Evolutionary conservation across 2,888 invertebrate species (phyloP).

Genomic region (Cataglyphis livida): DNA sequence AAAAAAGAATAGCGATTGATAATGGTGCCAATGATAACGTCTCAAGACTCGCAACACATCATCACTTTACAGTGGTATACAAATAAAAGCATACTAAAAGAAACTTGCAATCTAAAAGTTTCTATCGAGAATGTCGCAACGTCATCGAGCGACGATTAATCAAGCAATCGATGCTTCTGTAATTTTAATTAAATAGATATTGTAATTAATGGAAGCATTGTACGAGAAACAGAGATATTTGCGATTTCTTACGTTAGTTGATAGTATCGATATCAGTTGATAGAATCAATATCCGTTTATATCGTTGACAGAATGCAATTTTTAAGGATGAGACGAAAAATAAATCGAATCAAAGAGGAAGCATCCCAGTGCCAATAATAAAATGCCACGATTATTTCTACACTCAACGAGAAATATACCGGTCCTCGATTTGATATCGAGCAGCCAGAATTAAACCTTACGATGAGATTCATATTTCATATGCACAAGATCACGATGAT

Average conservation of each 20-base stretch:
- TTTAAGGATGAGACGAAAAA: conserved; percentile 17
- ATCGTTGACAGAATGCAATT: conserved; percentile 18
- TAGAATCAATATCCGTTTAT: conserved; percentile 12
- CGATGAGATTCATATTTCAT: neutral
- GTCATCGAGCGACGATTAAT: conserved; percentile 27
- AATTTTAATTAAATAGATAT: conserved; percentile 16
- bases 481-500: neutral
- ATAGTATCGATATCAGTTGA: neutral
- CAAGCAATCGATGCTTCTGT: conserved; percentile 24
- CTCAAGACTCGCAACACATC: conserved; percentile 18
- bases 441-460: neutral
- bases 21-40: conserved; percentile 57
- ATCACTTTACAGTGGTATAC: conserved; percentile 2
- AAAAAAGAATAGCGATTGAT: conserved; percentile 25
- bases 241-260: conserved; percentile 27
- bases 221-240: neutral
- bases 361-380: conserved; percentile 44
- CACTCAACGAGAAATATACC: conserved; percentile 1
- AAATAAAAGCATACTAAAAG: neutral
- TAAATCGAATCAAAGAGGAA: conserved; percentile 27
- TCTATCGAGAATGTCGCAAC: neutral
- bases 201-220: neutral
- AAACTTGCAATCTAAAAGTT: neutral
- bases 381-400: conserved; percentile 37
- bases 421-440: conserved; percentile 1